Base-by-base conservation (phyloP, 2,888 invertebrate species). In the Celastrina argiolus region DNA sequence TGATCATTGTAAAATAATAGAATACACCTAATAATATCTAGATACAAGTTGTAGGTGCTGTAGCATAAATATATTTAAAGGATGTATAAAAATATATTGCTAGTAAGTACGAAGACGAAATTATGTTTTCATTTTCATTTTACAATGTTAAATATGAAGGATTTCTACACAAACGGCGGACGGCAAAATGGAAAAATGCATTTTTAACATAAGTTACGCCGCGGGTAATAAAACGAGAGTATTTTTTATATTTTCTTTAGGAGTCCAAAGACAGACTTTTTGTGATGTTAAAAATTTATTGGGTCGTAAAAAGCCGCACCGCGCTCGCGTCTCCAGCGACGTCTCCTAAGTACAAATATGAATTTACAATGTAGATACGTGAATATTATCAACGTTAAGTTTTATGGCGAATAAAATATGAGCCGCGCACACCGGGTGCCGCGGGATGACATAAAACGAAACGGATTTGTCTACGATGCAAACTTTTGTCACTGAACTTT, bases 271-370 rank as follows among this genome's bases (percentile, higher is more conserved):
- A 79, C 78, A 78, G 76, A 78, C 80, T 83, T 86, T 86, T 87
- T 84, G 80, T 76, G 79, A 82, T 81, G 82, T 87, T 85, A 87
- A 88, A 88, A 87, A 87, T 89, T 88, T 88, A 88, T 84, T 74
- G 78, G 77, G 75, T 84, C 87, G 80, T 88, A 89, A 88, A 89
- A 88, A 82, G 75, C 80, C 81, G 75, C 78, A 76, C 79, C 76
- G 74, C 78, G 77, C 80, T 80, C 84, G 83, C 82, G 83, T 82
- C 78, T 79, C 77, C 76, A 74, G 74, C 77, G 77, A 77, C 76
- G 75, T 71, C 77, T 76, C 76, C 73, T 74, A 76, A 75, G 76
- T 79, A 79, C 77, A 82, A 81, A 82, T 68, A 70, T 83, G 81
- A 81, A 75, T 77, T 80, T 80, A 82, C 81, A 79, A 76, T 78